phyloP scores from a whole-genome alignment of 2,888 invertebrate species.

The Mellilla xanthometata region DNA sequence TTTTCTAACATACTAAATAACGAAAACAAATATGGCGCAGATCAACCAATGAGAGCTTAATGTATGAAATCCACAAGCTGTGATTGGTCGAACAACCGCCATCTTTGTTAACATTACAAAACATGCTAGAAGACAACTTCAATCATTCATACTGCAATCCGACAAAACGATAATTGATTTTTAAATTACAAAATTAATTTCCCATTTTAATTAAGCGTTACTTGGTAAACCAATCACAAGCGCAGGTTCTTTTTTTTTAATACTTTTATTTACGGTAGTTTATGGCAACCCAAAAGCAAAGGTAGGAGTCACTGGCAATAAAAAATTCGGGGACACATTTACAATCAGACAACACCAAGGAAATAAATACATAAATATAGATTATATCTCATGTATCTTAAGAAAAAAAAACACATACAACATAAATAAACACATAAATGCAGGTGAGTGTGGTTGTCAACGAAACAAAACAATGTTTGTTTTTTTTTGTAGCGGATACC shows the following conservation, averaged over 20 bases:
- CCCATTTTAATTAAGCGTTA: conserved; percentile 61
- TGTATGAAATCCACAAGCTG: too few relatives aligned
- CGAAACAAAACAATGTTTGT: conserved; percentile 43
- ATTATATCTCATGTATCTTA: conserved; percentile 25
- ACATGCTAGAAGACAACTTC: conserved; percentile 1
- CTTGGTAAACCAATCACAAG: conserved; percentile 80
- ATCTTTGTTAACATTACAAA: too few relatives aligned
- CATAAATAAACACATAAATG: conserved; percentile 69
- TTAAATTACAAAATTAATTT: conserved; percentile 34
- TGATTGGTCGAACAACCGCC: too few relatives aligned
- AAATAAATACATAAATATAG: conserved; percentile 31
- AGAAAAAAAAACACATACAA: conserved; percentile 33
- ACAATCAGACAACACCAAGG: conserved; percentile 39
- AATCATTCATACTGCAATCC: conserved; percentile 58
- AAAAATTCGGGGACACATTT: conserved; percentile 20
- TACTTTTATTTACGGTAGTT: conserved; percentile 41
- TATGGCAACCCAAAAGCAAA: conserved; percentile 77
- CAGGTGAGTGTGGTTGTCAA: conserved; percentile 79
- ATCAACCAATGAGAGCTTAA: too few relatives aligned
- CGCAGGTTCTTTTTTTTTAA: conserved; percentile 42
- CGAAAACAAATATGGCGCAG: too few relatives aligned
- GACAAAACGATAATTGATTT: conserved; percentile 42
- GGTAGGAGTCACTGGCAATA: conserved; percentile 66
- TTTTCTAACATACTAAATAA: too few relatives aligned
- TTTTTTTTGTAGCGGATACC: conserved; percentile 62